Evolutionary conservation across 2,888 invertebrate species (phyloP).

Genomic region (Amphipoea oculea): DNA sequence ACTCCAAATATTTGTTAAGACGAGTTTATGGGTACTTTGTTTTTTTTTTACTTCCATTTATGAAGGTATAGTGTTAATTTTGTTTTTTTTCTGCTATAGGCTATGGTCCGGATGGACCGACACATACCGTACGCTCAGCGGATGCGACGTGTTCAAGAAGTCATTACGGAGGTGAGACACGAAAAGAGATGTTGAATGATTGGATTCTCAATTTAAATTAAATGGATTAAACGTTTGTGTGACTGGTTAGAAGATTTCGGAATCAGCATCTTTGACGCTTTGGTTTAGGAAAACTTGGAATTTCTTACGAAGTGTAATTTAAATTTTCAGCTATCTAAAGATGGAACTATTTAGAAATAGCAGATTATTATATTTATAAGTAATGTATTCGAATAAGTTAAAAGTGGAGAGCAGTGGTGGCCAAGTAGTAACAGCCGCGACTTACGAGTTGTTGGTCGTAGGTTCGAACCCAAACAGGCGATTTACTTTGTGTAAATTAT

Average conservation of each 20-base stretch:
- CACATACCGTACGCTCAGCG: constrained; percentile 93
- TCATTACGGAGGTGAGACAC: constrained; percentile 93
- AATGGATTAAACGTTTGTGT: not conserved
- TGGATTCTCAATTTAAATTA: not conserved
- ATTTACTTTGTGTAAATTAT: no score
- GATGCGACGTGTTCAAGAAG: constrained; percentile 95
- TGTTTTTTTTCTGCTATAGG: constrained; percentile 79
- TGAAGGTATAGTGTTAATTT: not conserved
- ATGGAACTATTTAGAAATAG: not conserved
- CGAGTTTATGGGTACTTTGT: not conserved
- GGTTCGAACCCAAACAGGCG: no score
- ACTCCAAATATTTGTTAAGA: constrained; percentile 7
- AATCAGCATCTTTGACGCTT: not conserved
- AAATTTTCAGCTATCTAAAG: not conserved
- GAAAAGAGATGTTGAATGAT: not conserved
- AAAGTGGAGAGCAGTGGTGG: not conserved
- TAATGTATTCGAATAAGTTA: not conserved
- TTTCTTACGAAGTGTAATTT: not conserved
- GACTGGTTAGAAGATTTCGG: not conserved
- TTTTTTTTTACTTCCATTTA: not conserved
- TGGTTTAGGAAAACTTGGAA: not conserved
- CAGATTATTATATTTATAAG: not conserved
- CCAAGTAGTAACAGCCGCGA: no score
- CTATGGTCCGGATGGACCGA: constrained; percentile 96
- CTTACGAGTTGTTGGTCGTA: no score